Percentiles rank a stretch among this genome's conserved stretches.
These are phyloP conservation scores for Aratinga solstitialis DNA, from an alignment of 2,797 vertebrate species.

Conservation along the genomic window DNA sequence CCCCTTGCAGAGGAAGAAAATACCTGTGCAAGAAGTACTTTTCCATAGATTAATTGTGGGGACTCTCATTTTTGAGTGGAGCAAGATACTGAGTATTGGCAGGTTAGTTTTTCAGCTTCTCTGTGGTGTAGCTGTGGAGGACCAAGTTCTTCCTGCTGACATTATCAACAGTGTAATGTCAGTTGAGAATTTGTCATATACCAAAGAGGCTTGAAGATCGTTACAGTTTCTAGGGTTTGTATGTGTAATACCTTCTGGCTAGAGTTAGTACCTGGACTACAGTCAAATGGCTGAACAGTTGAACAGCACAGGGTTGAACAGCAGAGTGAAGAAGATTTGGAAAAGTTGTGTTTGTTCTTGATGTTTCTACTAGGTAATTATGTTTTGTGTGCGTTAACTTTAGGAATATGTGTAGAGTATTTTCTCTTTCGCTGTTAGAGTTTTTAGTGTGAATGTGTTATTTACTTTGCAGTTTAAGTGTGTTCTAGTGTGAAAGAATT, in stretches of 20 bases:
- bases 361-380: neutral
- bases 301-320: neutral
- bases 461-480: neutral
- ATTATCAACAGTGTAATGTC: neutral
- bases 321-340: neutral
- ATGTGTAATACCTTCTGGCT: neutral
- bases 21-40: accelerated
- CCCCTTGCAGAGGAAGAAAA: neutral
- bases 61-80: neutral
- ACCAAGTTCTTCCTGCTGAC: neutral
- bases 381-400: neutral
- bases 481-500: neutral
- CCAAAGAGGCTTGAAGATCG: neutral
- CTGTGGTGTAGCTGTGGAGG: neutral
- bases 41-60: neutral
- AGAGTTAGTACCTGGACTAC: neutral
- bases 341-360: neutral
- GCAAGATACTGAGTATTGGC: neutral
- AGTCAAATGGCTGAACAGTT: neutral
- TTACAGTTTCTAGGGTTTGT: neutral
- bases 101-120: neutral
- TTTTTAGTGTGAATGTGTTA: neutral
- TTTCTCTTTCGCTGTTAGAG: neutral
- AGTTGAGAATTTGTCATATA: neutral
- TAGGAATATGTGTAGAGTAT: neutral